Evolutionary conservation across 2,113 vertebrate species (phyloP), one percentile per base, ranked within the genome.

Genomic region (Hylia prasina): DNA sequence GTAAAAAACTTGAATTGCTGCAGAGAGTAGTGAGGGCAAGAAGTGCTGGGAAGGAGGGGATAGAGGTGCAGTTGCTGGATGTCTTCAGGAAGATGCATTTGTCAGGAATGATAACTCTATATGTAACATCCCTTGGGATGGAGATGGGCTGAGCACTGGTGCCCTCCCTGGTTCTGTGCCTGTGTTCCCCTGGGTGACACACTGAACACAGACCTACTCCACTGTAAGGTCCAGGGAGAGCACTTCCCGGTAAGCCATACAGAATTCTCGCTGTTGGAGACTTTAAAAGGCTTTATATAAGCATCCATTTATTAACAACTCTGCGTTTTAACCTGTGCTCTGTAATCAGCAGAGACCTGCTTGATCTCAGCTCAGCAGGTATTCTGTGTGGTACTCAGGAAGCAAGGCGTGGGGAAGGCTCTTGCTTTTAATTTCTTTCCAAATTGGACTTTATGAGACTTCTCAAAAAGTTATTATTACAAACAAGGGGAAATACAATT

Each of bases 401-500:
- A 96, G 58, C 65, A 54, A 57, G 80, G 50, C 11, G 21, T 68
- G 51, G 35, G 83, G 63, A 94, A 89, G 83, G 93, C 77, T 95
- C 89, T 96, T 96, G 69, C 89, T 33, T 93, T 89, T 90, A 95
- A 94, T 95, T 96, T 94, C 69, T 92, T 96, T 79, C 70, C n/a
- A 87, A 92, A 94, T 92, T 78, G 86, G 80, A 90, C 88, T 93
- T 92, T 37, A 53, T 91, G 90, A 96, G 77, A 94, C 86, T 30
- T 96, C 85, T 96, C 77, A 93, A 82, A 94, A 95, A 82, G 61
- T 25, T 96, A 61, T 89, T 95, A 51, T 90, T 92, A 56, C n/a
- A 89, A 87, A 95, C 53, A 73, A 96, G 94, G 94, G 89, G 89
- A 96, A 97, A 95, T 95, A 96, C 57, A 17, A 92, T 96, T 94